Evolutionary conservation across 2,797 vertebrate genomes (phyloP).

Genomic region (Rhodeus uyekii): DNA sequence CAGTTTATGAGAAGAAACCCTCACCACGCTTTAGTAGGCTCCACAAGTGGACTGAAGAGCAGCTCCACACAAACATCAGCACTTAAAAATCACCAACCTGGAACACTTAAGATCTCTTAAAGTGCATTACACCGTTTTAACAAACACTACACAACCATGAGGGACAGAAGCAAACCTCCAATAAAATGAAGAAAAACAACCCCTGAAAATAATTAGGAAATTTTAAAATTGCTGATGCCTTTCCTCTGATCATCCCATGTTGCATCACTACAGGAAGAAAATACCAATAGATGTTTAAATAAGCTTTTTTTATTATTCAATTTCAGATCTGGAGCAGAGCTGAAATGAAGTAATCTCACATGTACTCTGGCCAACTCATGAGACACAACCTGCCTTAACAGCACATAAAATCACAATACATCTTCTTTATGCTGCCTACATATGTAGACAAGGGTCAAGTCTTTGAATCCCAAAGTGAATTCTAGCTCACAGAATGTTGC

Average conservation of each 20-base stretch:
- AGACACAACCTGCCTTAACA: neutral
- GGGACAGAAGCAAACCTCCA: neutral
- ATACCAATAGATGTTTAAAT: neutral
- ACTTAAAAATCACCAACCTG: conserved; percentile 1
- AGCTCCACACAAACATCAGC: neutral
- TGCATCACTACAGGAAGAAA: neutral
- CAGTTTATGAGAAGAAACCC: neutral
- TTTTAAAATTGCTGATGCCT: neutral
- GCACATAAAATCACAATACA: neutral
- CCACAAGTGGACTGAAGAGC: conserved; percentile 18
- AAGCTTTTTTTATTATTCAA: neutral
- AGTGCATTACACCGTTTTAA: neutral
- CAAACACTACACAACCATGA: neutral
- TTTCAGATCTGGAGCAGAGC: neutral
- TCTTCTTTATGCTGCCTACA: neutral
- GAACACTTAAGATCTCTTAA: neutral
- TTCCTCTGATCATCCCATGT: neutral
- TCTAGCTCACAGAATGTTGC: neutral
- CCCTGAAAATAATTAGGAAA: neutral
- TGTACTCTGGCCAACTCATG: no score
- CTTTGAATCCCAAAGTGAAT: neutral
- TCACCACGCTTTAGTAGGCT: neutral
- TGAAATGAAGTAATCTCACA: neutral
- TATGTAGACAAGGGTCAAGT: neutral
- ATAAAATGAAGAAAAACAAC: neutral